Evolutionary conservation across 1,140 invertebrate species (phyloP).

Genomic region (Halyomorpha halys): DNA sequence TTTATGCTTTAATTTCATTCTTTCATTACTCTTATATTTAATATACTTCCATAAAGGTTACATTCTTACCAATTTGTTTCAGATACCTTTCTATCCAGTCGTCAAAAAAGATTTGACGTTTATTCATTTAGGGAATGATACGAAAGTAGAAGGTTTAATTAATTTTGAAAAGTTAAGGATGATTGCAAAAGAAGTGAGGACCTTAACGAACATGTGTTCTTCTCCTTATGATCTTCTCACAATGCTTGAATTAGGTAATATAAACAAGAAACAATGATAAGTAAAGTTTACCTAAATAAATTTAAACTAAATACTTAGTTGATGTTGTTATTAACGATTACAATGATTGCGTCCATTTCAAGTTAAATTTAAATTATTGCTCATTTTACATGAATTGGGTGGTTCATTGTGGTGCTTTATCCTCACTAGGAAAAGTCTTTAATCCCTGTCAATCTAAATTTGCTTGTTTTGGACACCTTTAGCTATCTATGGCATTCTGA

Average conservation of each 20-base stretch:
- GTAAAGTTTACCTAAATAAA: too few species aligned
- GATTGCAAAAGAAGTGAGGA: slow-evolving; percentile 94
- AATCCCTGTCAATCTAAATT: too few species aligned
- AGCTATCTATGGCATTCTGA: too few species aligned
- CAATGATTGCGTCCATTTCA: too few species aligned
- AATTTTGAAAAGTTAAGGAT: slow-evolving; percentile 99
- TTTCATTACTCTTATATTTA: background rate
- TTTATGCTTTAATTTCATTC: background rate
- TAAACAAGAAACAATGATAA: background rate
- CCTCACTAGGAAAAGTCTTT: too few species aligned
- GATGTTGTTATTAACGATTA: too few species aligned
- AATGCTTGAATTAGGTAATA: slow-evolving; percentile 57
- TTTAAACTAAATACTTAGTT: too few species aligned
- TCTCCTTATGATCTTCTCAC: slow-evolving; percentile 80
- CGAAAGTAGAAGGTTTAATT: slow-evolving; percentile 79
- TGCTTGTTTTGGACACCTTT: too few species aligned
- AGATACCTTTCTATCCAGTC: slow-evolving; percentile 93
- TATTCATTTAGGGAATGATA: slow-evolving; percentile 94
- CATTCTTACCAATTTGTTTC: slow-evolving; percentile 33
- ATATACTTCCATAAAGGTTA: too few species aligned
- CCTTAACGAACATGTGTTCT: slow-evolving; percentile 90
- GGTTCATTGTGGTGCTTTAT: too few species aligned
- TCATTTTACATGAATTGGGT: too few species aligned
- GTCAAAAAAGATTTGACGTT: slow-evolving; percentile 97
- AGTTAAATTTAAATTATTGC: too few species aligned